Conservation (phyloP, 2,888 invertebrate species). For the Heteromurus nitidus region DNA sequence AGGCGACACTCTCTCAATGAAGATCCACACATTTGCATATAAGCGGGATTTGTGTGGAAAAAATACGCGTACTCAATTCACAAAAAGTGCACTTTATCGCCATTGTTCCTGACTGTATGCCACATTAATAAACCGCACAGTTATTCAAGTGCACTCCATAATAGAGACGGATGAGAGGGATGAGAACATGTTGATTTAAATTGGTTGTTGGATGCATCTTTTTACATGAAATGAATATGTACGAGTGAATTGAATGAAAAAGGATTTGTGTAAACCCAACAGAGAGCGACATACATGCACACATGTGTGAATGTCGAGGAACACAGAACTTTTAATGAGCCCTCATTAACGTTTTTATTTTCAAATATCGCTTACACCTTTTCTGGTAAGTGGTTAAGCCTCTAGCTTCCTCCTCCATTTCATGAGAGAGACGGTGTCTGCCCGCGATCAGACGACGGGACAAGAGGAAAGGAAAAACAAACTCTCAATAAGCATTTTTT, state of each 20-base stretch:
- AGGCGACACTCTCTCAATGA: not conserved
- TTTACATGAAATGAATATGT: too few species aligned
- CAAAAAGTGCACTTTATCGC: too few species aligned
- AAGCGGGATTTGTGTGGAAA: too few species aligned
- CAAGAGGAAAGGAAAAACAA: slow-evolving; percentile 3
- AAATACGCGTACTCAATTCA: too few species aligned
- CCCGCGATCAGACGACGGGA: slow-evolving; percentile 13
- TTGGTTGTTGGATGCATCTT: not conserved
- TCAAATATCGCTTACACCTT: slow-evolving; percentile 19
- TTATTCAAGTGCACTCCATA: not conserved
- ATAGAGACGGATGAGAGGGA: not conserved
- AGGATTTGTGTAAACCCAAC: too few species aligned
- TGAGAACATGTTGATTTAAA: not conserved
- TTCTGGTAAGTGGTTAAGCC: too few species aligned
- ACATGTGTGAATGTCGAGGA: too few species aligned
- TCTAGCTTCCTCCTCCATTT: not conserved
- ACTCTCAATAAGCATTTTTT: too few species aligned
- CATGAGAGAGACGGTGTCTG: not conserved
- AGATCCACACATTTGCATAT: too few species aligned
- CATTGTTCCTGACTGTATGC: too few species aligned
- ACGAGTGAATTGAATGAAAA: too few species aligned
- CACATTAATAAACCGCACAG: not conserved
- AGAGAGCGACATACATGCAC: too few species aligned
- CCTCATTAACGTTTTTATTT: slow-evolving; percentile 20
- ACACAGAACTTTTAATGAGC: slow-evolving; percentile 26